Evolutionary conservation across 2,888 invertebrate genomes (phyloP), one percentile per base, ranked within the genome.

Genomic region (Dolichomitus sp.): DNA sequence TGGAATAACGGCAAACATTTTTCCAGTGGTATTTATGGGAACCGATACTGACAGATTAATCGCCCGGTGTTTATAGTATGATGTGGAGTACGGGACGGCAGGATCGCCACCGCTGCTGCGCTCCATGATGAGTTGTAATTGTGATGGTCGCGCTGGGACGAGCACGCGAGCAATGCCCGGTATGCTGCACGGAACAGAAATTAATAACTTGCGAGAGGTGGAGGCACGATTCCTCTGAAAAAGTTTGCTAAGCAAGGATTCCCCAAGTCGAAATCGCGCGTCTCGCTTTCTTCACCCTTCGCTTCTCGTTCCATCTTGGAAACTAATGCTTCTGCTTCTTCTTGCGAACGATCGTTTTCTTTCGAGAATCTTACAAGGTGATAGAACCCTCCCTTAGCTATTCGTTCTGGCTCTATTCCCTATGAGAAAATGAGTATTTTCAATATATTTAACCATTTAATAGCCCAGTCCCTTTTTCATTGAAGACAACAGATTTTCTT

Each of bases 111-210:
- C 17, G 72, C 57, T 7, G n/a, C 12, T 57, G 4, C 37, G 52
- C 52, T 40, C 65, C 59, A 68, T 73, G 72, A 83, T 68, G 66
- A 50, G 45, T 68, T 52, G 74, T 27, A 17, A 42, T 45, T 40
- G 52, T 45, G 40, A 66, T 66, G 54, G 74, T 66, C 76, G 65
- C 68, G 54, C 37, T 68, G 76, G 68, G 69, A 40, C 65, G 37
- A 48, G 72, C 63, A 63, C 66, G 69, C 61, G 73, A 80, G 63
- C 70, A 37, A 74, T 75, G 57, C 76, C 69, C 66, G 75, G 82
- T 84, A 83, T 79, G 81, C 75, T 50, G 77, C 59, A 79, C 75
- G 65, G 81, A 77, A 77, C 73, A 76, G 78, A 80, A 82, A 82
- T 81, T 80, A 85, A 79, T 79, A 80, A 81, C 80, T 69, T 54